These are phyloP conservation scores for Catharus minimus DNA, from an alignment of 2,113 vertebrate genomes.

Conservation along the genomic window DNA sequence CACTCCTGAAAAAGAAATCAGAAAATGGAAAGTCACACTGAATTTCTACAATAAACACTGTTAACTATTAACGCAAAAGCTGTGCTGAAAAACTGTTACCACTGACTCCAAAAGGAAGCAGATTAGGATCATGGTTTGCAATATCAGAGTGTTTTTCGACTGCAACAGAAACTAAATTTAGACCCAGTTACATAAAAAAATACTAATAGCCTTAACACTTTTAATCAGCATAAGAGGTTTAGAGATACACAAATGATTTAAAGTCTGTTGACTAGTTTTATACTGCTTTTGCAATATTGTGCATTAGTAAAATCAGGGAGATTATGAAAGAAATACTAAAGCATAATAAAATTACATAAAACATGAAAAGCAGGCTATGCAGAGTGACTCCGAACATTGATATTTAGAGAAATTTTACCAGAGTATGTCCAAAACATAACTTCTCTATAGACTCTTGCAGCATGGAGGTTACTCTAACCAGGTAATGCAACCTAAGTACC, in stretches of 20 bases:
- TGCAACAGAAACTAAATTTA: conserved; percentile 67
- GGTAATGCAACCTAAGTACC: neutral
- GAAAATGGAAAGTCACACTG: neutral
- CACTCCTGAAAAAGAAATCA: neutral
- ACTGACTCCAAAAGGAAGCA: neutral
- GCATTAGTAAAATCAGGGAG: conserved; percentile 67
- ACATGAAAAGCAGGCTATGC: neutral
- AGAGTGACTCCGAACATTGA: neutral
- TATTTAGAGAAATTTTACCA: neutral
- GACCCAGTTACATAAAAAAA: conserved; percentile 69
- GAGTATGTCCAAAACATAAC: neutral
- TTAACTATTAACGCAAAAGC: neutral
- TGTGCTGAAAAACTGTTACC: neutral
- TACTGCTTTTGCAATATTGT: conserved; percentile 70
- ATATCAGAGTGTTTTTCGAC: conserved; percentile 30
- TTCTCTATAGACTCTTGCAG: neutral
- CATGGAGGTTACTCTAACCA: neutral
- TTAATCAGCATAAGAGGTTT: conserved; percentile 72
- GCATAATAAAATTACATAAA: conserved; percentile 63
- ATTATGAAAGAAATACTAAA: conserved; percentile 56
- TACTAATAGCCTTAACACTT: conserved; percentile 70
- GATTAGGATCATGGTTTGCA: conserved; percentile 18
- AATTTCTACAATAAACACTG: neutral
- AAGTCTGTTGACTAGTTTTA: conserved; percentile 62
- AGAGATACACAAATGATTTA: conserved; percentile 66